These are phyloP conservation scores for Cinclus mexicanus DNA, from an alignment of 2,113 vertebrate genomes.

Conservation along the genomic window DNA sequence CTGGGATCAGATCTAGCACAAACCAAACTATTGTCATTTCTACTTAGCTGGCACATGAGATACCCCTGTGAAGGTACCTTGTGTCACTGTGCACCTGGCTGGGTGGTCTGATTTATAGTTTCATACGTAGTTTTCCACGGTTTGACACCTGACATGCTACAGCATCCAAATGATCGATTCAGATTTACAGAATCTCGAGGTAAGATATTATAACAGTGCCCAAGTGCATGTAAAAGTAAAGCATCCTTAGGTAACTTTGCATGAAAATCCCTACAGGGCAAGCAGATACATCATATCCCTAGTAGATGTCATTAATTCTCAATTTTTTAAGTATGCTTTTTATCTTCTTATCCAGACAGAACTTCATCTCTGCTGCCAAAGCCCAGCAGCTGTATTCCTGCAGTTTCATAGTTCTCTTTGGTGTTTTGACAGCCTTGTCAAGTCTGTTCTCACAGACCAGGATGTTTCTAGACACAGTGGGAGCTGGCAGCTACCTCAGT, in stretches of 20 bases:
- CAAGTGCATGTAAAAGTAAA: background rate
- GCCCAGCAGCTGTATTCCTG: background rate
- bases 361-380: background rate
- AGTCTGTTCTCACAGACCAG: background rate
- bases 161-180: background rate
- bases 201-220: background rate
- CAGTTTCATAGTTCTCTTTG: background rate
- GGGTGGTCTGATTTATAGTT: background rate
- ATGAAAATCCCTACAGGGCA: background rate
- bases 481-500: background rate
- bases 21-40: background rate
- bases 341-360: background rate
- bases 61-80: background rate
- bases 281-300: background rate
- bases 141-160: background rate
- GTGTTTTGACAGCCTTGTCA: background rate
- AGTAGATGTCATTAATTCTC: background rate
- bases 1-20: background rate
- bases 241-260: background rate
- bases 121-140: background rate
- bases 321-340: background rate
- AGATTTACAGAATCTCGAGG: background rate
- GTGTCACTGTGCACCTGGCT: background rate
- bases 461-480: background rate
- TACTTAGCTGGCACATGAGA: background rate